These are phyloP conservation scores for Epirrita christyi DNA, from an alignment of 2,888 invertebrate genomes.

Conservation along the genomic window DNA sequence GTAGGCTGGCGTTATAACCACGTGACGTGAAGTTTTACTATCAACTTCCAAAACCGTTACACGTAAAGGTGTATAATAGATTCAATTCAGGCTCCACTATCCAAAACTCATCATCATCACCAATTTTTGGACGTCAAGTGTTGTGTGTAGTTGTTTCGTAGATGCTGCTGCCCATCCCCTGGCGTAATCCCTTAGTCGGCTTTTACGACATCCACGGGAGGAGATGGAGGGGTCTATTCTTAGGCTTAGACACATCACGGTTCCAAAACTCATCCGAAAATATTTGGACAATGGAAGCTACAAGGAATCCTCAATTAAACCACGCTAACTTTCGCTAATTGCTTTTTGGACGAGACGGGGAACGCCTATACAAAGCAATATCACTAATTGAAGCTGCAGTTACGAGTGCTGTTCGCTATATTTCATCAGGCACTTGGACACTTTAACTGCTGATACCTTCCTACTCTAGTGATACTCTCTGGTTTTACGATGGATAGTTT, in stretches of 20 bases:
- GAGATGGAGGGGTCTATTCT: too few relatives aligned
- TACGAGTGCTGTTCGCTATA: slow-evolving; percentile 27
- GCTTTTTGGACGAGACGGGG: background rate
- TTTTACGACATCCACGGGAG: too few relatives aligned
- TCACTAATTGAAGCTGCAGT: slow-evolving; percentile 16
- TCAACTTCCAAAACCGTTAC: too few relatives aligned
- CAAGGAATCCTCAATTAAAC: slow-evolving; percentile 1
- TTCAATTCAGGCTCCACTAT: too few relatives aligned
- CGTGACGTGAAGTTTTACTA: too few relatives aligned
- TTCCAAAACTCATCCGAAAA: background rate
- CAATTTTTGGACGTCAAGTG: too few relatives aligned
- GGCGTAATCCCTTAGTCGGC: too few relatives aligned
- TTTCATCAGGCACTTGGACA: slow-evolving; percentile 34
- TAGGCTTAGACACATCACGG: background rate
- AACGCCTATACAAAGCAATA: slow-evolving; percentile 33
- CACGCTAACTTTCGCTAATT: background rate
- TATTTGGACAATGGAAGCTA: background rate
- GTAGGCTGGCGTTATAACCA: too few relatives aligned
- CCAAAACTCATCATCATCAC: too few relatives aligned
- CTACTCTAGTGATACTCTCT: background rate
- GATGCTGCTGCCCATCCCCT: too few relatives aligned
- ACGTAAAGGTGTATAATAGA: too few relatives aligned
- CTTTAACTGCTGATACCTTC: slow-evolving; percentile 8
- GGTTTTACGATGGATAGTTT: slow-evolving; percentile 3
- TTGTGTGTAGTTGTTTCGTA: too few relatives aligned